Percentiles rank a stretch among this genome's conserved stretches.
Evolutionary conservation across 2,113 vertebrate species (phyloP).

Genomic region (Pardalotus punctatus): DNA sequence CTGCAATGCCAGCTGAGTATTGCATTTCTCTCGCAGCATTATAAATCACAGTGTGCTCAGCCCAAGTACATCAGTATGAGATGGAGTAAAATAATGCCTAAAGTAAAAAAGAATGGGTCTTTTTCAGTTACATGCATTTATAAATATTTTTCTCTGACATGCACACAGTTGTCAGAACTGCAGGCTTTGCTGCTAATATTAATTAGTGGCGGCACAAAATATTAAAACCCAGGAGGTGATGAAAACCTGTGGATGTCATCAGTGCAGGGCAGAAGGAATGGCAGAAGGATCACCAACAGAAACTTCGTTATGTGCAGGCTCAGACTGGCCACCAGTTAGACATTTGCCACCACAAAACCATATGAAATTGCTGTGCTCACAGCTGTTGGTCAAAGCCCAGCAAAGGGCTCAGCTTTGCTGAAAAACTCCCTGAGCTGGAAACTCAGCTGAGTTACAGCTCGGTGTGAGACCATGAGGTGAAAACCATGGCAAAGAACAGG

Average conservation of each 20-base stretch:
- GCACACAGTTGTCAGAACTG: neutral
- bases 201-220: neutral
- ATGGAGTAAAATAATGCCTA: neutral
- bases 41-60: neutral
- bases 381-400: neutral
- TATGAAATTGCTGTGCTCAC: rapidly evolving
- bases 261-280: neutral
- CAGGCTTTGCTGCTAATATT: neutral
- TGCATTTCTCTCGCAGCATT: neutral
- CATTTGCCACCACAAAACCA: neutral
- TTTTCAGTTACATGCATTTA: rapidly evolving
- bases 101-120: neutral
- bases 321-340: neutral
- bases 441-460: neutral
- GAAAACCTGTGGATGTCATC: neutral
- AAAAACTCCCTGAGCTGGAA: neutral
- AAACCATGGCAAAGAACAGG: rapidly evolving
- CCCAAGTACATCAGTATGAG: rapidly evolving
- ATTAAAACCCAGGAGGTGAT: neutral
- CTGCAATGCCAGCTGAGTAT: neutral
- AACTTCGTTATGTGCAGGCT: neutral
- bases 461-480: neutral
- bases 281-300: neutral
- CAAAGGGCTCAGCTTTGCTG: neutral
- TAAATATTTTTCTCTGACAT: neutral